phyloP scores from a whole-genome alignment of 2,888 invertebrate species.

The Machimus atricapillus region DNA sequence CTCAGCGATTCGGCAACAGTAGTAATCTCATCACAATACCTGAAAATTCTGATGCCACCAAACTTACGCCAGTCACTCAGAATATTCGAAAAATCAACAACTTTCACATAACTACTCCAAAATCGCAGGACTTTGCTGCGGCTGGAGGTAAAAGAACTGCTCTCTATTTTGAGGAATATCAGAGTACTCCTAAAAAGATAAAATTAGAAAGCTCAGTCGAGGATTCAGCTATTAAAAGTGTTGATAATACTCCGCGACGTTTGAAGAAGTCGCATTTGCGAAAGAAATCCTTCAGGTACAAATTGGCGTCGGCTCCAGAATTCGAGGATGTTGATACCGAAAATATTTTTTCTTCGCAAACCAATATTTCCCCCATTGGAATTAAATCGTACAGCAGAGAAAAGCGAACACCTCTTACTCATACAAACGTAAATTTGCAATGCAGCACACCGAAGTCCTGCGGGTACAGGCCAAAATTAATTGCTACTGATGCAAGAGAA shows the following conservation, averaged over 20 bases:
- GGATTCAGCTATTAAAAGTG: not conserved
- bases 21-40: slow-evolving; percentile 28
- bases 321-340: slow-evolving; percentile 37
- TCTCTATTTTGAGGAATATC: slow-evolving; percentile 41
- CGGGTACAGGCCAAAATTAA: not conserved
- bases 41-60: slow-evolving; percentile 9
- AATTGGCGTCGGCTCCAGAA: slow-evolving; percentile 44
- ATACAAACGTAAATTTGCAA: slow-evolving; percentile 35
- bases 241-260: not conserved
- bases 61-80: slow-evolving; percentile 46
- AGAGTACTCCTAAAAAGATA: slow-evolving; percentile 45
- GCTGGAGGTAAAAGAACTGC: slow-evolving; percentile 29
- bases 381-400: not conserved
- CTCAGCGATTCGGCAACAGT: not conserved
- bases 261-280: not conserved
- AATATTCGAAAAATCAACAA: slow-evolving; percentile 43
- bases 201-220: not conserved
- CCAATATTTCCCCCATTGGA: slow-evolving; percentile 34
- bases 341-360: slow-evolving; percentile 13
- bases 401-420: slow-evolving; percentile 41
- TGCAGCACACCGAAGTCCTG: slow-evolving; percentile 44
- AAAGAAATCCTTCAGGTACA: slow-evolving; percentile 39
- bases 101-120: slow-evolving; percentile 47
- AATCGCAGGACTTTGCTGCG: slow-evolving; percentile 3
- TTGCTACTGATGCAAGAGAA: not conserved